Conservation (phyloP, 2,797 vertebrate genomes). For the Rhynchonycteris naso region DNA sequence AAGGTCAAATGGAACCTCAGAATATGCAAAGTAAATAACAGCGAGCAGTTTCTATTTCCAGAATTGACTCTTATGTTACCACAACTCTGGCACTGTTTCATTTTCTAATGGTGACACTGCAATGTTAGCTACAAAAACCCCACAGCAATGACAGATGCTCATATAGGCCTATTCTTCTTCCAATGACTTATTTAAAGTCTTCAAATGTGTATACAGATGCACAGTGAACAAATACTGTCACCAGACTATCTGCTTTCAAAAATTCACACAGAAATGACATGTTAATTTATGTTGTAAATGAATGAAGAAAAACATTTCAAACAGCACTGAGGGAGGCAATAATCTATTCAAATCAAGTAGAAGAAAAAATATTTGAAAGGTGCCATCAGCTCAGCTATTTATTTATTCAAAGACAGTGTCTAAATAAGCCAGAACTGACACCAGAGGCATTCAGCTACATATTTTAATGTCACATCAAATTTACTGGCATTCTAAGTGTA, state of each 20-base stretch:
- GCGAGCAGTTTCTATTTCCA: constrained; percentile 44
- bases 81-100: constrained; percentile 43
- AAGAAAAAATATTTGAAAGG: constrained; percentile 79
- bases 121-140: constrained; percentile 67
- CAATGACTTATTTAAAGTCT: constrained; percentile 72
- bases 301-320: constrained; percentile 78
- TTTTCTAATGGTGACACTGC: constrained; percentile 67
- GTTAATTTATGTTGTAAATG: constrained; percentile 81
- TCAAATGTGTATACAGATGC: constrained; percentile 62
- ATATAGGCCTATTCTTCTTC: constrained; percentile 51
- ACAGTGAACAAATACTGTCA: constrained; percentile 63
- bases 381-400: constrained; percentile 74
- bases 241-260: constrained; percentile 68
- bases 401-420: constrained; percentile 81
- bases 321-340: constrained; percentile 74
- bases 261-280: constrained; percentile 76
- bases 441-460: constrained; percentile 71
- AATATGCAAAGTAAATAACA: constrained; percentile 41
- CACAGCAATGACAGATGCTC: constrained; percentile 55
- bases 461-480: constrained; percentile 76
- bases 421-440: constrained; percentile 81
- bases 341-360: constrained; percentile 83
- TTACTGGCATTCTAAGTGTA: constrained; percentile 66
- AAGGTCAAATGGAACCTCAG: constrained; percentile 66
- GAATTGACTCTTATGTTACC: constrained; percentile 57